Evolutionary conservation across 1,140 invertebrate genomes (phyloP).

Genomic region (Probaryconus sp.): DNA sequence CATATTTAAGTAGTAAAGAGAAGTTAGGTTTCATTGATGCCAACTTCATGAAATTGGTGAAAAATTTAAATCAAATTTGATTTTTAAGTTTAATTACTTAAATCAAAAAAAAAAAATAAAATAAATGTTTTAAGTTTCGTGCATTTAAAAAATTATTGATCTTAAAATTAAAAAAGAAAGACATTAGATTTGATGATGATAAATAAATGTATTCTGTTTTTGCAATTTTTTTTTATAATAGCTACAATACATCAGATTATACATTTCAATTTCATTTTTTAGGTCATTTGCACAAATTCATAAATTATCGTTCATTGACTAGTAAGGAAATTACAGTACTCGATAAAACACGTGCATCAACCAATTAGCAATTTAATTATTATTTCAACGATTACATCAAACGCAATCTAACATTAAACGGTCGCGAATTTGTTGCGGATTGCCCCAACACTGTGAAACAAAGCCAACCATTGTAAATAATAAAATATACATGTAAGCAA

Average conservation of each 20-base stretch:
- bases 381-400: not conserved
- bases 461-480: too few relatives aligned
- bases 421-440: not conserved
- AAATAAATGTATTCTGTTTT: constrained; percentile 35
- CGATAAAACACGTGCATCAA: constrained; percentile 25
- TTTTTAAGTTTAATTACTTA: too few relatives aligned
- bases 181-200: constrained; percentile 12
- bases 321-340: constrained; percentile 31
- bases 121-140: too few relatives aligned
- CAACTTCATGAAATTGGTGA: too few relatives aligned
- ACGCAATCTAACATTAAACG: not conserved
- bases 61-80: too few relatives aligned
- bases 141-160: too few relatives aligned
- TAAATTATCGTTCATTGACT: constrained; percentile 48
- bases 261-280: constrained; percentile 38
- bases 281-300: constrained; percentile 38
- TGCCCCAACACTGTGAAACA: too few relatives aligned
- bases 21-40: too few relatives aligned
- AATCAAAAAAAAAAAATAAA: too few relatives aligned
- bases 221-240: constrained; percentile 35
- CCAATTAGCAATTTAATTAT: constrained; percentile 11
- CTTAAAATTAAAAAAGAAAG: not conserved
- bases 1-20: too few relatives aligned
- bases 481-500: too few relatives aligned
- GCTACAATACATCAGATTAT: constrained; percentile 47